Percentiles rank a stretch among this genome's conserved stretches.
Evolutionary conservation across 2,113 vertebrate genomes (phyloP).

Genomic region (Leptodactylus fuscus): DNA sequence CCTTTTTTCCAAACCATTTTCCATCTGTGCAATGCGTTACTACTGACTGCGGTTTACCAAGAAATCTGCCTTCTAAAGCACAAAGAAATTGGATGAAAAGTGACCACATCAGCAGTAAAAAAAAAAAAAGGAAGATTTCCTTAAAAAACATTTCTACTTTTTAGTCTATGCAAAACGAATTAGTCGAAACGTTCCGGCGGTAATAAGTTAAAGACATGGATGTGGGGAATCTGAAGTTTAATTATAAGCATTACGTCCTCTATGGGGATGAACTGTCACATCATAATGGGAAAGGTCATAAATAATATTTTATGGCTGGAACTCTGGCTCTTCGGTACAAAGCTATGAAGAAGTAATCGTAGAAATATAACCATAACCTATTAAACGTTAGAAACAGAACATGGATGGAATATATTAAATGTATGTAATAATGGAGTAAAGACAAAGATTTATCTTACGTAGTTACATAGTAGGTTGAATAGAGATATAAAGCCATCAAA

Average conservation of each 20-base stretch:
- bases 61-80: conserved; percentile 7
- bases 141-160: background rate
- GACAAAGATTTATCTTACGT: no score
- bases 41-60: conserved; percentile 38
- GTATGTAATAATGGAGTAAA: no score
- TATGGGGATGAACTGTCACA: conserved; percentile 26
- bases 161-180: conserved; percentile 13
- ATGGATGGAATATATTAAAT: background rate
- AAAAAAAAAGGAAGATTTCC: background rate
- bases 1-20: conserved; percentile 37
- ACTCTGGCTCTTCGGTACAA: background rate
- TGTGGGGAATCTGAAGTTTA: conserved; percentile 1
- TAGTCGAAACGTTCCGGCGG: background rate
- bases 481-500: no score
- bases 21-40: conserved; percentile 1
- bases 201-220: background rate
- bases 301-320: background rate
- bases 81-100: conserved; percentile 32
- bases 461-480: no score
- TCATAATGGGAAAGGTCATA: background rate
- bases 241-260: conserved; percentile 34
- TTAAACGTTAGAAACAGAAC: no score
- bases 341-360: background rate
- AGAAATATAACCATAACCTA: background rate
- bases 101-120: conserved; percentile 44